A percentile compares a stretch with the other conserved stretches of the same genome.
Conservation (phyloP, 2,113 vertebrate species). For the Myxocyprinus asiaticus region DNA sequence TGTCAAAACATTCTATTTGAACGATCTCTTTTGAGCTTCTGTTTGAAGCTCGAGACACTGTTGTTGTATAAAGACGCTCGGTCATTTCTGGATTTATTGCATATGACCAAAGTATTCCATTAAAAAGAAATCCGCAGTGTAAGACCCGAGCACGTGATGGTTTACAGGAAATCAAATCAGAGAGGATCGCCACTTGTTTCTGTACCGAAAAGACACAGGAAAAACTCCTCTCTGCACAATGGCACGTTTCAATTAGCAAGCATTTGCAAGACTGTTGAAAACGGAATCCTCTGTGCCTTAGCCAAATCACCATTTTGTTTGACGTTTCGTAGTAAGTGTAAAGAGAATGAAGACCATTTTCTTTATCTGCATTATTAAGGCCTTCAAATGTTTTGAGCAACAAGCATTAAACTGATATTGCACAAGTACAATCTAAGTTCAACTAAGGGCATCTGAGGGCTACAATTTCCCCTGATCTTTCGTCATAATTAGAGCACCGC, state of each 20-base stretch:
- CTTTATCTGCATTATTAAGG: not conserved
- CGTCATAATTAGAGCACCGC: not conserved
- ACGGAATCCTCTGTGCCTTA: not conserved
- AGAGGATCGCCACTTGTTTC: not conserved
- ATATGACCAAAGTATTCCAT: not conserved
- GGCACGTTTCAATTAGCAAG: not conserved
- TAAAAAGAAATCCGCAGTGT: not conserved
- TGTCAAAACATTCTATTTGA: not conserved
- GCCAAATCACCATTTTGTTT: not conserved
- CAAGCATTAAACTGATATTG: not conserved
- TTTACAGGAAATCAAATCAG: slow-evolving; percentile 54
- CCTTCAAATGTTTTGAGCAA: not conserved
- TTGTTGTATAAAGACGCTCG: not conserved
- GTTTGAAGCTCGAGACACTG: no score
- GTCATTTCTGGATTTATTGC: not conserved
- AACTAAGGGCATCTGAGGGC: no score
- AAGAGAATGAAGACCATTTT: not conserved
- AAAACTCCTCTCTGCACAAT: not conserved
- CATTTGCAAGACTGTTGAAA: not conserved
- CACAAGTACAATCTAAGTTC: no score
- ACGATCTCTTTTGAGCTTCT: not conserved
- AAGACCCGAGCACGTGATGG: slow-evolving; percentile 44
- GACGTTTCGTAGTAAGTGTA: not conserved
- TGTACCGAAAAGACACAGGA: not conserved
- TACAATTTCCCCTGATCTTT: no score